Evolutionary conservation across 2,113 vertebrate species (phyloP), one percentile per base, ranked within the genome.

Genomic region (Rhodinocichla rosea): DNA sequence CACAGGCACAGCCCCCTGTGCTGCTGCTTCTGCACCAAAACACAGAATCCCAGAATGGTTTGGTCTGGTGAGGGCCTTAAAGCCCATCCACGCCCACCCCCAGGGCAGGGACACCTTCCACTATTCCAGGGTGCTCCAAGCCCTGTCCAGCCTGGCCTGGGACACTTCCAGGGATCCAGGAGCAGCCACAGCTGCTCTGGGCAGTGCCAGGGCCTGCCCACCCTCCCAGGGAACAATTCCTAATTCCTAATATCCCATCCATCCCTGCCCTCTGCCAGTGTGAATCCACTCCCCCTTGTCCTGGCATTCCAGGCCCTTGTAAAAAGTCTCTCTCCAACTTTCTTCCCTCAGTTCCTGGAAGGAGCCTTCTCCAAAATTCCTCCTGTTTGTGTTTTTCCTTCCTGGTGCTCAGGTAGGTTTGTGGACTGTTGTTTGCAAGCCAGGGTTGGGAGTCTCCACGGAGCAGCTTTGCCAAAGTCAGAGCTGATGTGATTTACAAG

Each of bases 171-270:
- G 30, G 24, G 47, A 15, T 55, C 57, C 49, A 45, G 52, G 23
- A 19, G 10, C 60, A 74, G 52, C 33, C 68, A 4, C 68, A 62
- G 70, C 47, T 83, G 0, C n/a, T 40, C 40, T 60, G 70, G 78
- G 62, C 16, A 69, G n/a, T 69, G n/a, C 78, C 40, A 62, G 47
- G 21, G 11, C 17, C 14, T 69, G 0, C 0, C 2, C 55, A 12
- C 21, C 13, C 30, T 68, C 24, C 0, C n/a, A 69, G 30, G 5
- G 7, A 37, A 2, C 0, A 20, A 42, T 49, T 49, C 0, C 26
- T 8, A 24, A 26, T 76, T 32, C 15, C 1, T 15, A 9, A 0
- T 33, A 6, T 56, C 49, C 22, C 40, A 28, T 8, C 18, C 1
- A 13, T 0, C 11, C 12, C 32, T 76, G 14, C 12, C n/a, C 40